phyloP scores from a whole-genome alignment of 2,797 vertebrate genomes.

The Artibeus lituratus region DNA sequence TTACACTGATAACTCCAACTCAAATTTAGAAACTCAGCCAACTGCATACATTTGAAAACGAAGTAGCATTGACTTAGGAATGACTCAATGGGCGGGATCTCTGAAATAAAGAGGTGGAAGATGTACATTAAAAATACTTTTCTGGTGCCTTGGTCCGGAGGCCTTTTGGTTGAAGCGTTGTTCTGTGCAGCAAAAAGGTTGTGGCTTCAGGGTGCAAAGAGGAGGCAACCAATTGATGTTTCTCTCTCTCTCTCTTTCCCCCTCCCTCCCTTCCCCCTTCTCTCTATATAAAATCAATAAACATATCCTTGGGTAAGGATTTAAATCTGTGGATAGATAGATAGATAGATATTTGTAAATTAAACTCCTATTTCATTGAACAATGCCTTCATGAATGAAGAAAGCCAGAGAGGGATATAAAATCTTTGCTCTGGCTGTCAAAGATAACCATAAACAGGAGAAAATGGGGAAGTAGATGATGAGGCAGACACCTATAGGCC shows the following conservation, averaged over 20 bases:
- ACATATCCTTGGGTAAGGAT: not conserved
- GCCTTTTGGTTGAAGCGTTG: not conserved
- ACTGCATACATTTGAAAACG: not conserved
- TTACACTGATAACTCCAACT: not conserved
- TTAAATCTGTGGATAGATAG: too few species aligned
- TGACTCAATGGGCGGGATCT: not conserved
- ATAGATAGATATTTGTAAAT: not conserved
- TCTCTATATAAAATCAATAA: not conserved
- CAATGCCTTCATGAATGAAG: not conserved
- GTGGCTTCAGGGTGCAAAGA: not conserved
- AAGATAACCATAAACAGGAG: not conserved
- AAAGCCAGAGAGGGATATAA: not conserved
- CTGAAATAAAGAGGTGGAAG: not conserved
- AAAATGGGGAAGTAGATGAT: not conserved
- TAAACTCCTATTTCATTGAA: not conserved
- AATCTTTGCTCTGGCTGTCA: not conserved
- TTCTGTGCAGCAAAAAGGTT: not conserved
- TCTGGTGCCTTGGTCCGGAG: not conserved
- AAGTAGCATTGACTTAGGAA: not conserved
- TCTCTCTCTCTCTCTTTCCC: not conserved
- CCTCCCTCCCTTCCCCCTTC: not conserved
- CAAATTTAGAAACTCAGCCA: not conserved
- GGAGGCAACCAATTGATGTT: not conserved
- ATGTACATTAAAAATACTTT: not conserved
- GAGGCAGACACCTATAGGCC: not conserved